Base-by-base conservation (phyloP, 2,797 vertebrate species). In the Cephalopachus bancanus region DNA sequence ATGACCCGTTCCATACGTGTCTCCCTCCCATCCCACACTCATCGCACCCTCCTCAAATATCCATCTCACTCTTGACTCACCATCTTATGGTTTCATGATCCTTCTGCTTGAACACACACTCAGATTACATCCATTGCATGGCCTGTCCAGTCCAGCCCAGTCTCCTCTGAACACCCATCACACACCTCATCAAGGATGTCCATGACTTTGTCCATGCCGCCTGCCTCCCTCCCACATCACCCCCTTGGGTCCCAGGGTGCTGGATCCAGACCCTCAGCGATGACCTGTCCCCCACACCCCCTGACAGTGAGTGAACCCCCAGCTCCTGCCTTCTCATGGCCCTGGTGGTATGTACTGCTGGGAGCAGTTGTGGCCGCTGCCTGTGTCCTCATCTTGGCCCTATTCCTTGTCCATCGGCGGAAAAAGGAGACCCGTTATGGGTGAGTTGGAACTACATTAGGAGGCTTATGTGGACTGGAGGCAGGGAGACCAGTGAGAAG, bases 341-440 rank as follows among this genome's bases (percentile, higher is more conserved):
- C 99, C 98, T 99, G 99, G 99, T 99, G 99, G 99, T 99, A 99
- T 9, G 99, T 99, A 96, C 99, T 99, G 88, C 99, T 99, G 98
- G 99, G 99, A 55, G 97, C 99, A 0, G 98, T 98, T 0, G 99
- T 98, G 14, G 98, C 99, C 0, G 96, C 99, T 26, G 98, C 99
- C 93, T 98, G 99, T 3, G 98, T 99, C 19, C 98, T 99, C 94
- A 98, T 99, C 95, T 97, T 99, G 98, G 98, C 98, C 49, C 97
- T 99, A 88, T 99, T 99, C 86, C 98, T 99, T 95, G 98, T 99
- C 89, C 99, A 99, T 91, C 98, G 98, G 86, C 98, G 99, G 64
- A 98, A 98, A 95, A 99, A 99, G 97, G 99, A 99, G 98, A 99
- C 99, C 0, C 99, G 99, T 5, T 99, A 99, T 0, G 99, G 99